Evolutionary conservation across 2,113 vertebrate genomes (phyloP), one percentile per base, ranked within the genome.

Genomic region (Orcinus orca): DNA sequence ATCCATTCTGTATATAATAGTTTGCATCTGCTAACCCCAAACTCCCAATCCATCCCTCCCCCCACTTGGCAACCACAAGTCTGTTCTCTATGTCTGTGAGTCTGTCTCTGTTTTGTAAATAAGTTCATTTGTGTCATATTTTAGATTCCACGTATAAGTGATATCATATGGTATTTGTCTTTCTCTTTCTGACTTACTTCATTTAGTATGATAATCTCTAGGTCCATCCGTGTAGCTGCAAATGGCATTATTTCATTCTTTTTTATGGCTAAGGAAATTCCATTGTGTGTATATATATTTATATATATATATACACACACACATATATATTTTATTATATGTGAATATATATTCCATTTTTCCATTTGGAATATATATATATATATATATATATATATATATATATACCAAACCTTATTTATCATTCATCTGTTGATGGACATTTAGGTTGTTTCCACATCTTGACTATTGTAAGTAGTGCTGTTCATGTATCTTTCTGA

Each of bases 61-160:
- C 17, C 5, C 2, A 44, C 17, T 76, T 18, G 10, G 44, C 29
- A 77, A 29, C 15, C 0, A 0, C 2, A 20, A 20, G 44, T 77
- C 74, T 77, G 29, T 18, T 11, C 29, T 77, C 0, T 1, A 47
- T 8, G 74, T 0, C 44, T 77, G 5, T 50, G 74, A 50, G 17
- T 77, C 41, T 76, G 41, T 76, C 29, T 76, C 29, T 77, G 74
- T 5, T 50, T 50, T 21, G 44, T 77, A 12, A 50, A 76, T 15
- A 76, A 6, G 44, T 10, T 18, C 44, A 50, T 50, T 77, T 12
- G 50, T 50, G 50, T 15, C 50, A 50, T 50, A 50, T 50, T 50
- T 50, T 50, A 50, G 13, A 50, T 50, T 50, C 13, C 50, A 50
- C 50, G 1, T 50, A 15, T 50, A 15, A 14, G 50, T 15, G 50